A percentile compares a stretch with the other conserved stretches of the same genome.
Evolutionary conservation across 53 echinoderm and acorn worm species (phyloP).

Genomic region (Glandiceps talaboti): DNA sequence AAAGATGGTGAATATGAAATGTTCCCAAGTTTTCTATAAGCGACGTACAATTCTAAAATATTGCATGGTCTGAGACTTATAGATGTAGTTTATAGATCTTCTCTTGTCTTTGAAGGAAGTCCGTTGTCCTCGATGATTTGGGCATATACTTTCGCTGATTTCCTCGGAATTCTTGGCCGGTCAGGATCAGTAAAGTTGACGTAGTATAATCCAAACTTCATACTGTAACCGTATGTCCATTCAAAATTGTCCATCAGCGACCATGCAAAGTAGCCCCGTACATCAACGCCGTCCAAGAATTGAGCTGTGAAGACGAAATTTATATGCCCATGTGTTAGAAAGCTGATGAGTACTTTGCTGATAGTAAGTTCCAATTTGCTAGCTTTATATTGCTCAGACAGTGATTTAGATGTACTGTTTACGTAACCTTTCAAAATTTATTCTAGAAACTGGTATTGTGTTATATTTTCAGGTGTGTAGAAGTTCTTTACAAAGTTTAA

Average conservation of each 20-base stretch:
- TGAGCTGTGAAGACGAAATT: constrained; percentile 23
- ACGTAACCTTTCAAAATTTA: too few species aligned
- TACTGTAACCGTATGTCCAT: constrained; percentile 54
- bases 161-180: constrained; percentile 26
- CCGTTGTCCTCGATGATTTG: constrained; percentile 46
- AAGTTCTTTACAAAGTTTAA: too few species aligned
- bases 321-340: background rate
- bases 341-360: too few species aligned
- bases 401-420: too few species aligned
- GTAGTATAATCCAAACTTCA: constrained; percentile 54
- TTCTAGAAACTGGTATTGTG: too few species aligned
- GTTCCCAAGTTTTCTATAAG: too few species aligned
- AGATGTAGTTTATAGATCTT: background rate
- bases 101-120: constrained; percentile 5
- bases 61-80: too few species aligned
- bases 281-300: constrained; percentile 28
- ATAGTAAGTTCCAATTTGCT: too few species aligned
- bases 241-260: constrained; percentile 65
- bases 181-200: constrained; percentile 41
- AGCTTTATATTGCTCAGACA: too few species aligned
- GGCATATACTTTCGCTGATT: constrained; percentile 29
- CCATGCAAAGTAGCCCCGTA: constrained; percentile 58
- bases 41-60: too few species aligned
- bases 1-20: too few species aligned
- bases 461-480: too few species aligned